Base-by-base conservation (phyloP, 1,140 invertebrate species). In the Homalodisca vitripennis region DNA sequence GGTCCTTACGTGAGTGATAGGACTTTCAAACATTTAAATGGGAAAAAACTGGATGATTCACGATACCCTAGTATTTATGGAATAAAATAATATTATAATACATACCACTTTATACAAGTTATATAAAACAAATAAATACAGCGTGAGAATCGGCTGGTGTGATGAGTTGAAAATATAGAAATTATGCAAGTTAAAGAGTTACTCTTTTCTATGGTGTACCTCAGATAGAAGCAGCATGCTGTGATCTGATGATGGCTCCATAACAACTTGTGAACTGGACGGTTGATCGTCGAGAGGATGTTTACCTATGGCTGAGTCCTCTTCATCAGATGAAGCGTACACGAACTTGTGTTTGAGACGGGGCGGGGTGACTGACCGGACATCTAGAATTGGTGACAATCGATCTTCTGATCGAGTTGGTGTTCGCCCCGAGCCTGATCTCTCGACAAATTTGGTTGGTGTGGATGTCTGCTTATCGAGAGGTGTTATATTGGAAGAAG, bases 301-400 rank as follows among this genome's bases (percentile, higher is more conserved):
- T 30, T 71, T 71, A 71, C 70, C 70, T 71, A 65, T 6, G 62
- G 55, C n/a, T 24, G 63, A 47, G 73, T 78, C 76, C 77, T 78
- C 69, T 71, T 78, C 77, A 77, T 76, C 74, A 71, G 77, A 77
- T 75, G 78, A 77, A 71, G 73, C 67, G 51, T 72, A 70, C 53
- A 67, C 46, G 69, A 78, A 78, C 71, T 77, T 79, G 74, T 78
- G 76, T 70, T 77, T 78, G 30, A 75, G 72, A 65, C 76, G 70
- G 20, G 77, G 74, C 30, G 78, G 78, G 60, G 77, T 77, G 47
- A 78, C 73, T 24, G 77, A 77, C 68, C 74, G 74, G n/a, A 80
- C 76, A 68, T 78, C 77, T 48, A 81, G 68, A 29, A 81, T 79
- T n/a, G 79, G 78, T 12, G 79, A 80, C 10, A 76, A 66, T n/a